phyloP scores from a whole-genome alignment of 2,888 invertebrate species.

The Sphaeridia pumilis region DNA sequence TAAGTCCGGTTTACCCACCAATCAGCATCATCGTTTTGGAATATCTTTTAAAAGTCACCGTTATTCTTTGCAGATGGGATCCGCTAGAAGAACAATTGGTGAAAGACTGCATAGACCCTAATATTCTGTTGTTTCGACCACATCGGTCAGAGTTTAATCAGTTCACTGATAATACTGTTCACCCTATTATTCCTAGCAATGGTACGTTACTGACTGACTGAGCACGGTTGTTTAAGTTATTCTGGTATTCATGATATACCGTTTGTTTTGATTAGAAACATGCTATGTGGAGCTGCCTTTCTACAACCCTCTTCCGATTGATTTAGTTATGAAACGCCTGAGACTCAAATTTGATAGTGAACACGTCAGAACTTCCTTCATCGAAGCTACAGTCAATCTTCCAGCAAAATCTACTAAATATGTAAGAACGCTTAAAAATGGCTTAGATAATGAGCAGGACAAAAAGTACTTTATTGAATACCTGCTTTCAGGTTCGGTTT shows the following conservation, averaged over 20 bases:
- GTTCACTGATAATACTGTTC: slow-evolving; percentile 32
- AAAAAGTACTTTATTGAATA: too few species aligned
- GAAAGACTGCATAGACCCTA: slow-evolving; percentile 19
- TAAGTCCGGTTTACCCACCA: not conserved
- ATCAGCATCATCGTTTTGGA: not conserved
- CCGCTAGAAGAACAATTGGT: slow-evolving; percentile 25
- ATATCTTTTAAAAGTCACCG: not conserved
- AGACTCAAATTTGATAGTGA: slow-evolving; percentile 20
- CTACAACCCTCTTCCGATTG: slow-evolving; percentile 19
- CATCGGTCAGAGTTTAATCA: slow-evolving; percentile 38
- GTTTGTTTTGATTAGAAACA: slow-evolving; percentile 18
- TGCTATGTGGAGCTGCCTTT: slow-evolving; percentile 27
- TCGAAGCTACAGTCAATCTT: slow-evolving; percentile 15
- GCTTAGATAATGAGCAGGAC: not conserved
- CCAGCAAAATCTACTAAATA: slow-evolving; percentile 21
- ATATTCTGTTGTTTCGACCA: slow-evolving; percentile 26
- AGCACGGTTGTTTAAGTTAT: not conserved
- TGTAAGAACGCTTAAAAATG: slow-evolving; percentile 12
- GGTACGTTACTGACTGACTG: slow-evolving; percentile 14
- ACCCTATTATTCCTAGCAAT: slow-evolving; percentile 29
- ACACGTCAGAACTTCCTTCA: slow-evolving; percentile 1
- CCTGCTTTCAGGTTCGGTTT: slow-evolving; percentile 25
- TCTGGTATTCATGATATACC: not conserved
- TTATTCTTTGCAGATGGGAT: slow-evolving; percentile 19
- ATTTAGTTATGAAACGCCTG: slow-evolving; percentile 18